phyloP scores from a whole-genome alignment of 92 coral and sea anemone genomes.

The Parazoanthus darwini region DNA sequence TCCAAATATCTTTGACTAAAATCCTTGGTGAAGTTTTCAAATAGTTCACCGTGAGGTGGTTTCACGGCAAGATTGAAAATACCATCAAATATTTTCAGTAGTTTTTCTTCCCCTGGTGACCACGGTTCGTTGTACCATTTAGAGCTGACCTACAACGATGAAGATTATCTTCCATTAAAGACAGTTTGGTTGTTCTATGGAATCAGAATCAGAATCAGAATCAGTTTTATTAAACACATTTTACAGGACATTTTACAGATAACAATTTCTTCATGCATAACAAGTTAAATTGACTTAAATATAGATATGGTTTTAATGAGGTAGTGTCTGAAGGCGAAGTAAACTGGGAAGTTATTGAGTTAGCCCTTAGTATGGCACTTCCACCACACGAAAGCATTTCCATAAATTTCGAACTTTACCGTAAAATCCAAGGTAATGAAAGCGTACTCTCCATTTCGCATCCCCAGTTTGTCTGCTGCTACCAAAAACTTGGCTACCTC shows the following conservation, averaged over 20 bases:
- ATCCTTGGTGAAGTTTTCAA: conserved; percentile 26
- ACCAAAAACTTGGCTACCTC: conserved; percentile 77
- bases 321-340: no score
- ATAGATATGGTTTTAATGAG: no score
- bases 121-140: conserved; percentile 38
- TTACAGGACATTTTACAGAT: no score
- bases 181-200: no score
- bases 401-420: not conserved
- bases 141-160: conserved; percentile 17
- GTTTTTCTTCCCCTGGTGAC: conserved; percentile 37
- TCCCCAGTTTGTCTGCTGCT: conserved; percentile 76
- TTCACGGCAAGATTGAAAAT: conserved; percentile 41
- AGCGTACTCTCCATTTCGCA: conserved; percentile 87
- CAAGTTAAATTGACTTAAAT: no score
- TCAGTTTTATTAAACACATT: no score
- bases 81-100: conserved; percentile 33
- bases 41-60: conserved; percentile 20
- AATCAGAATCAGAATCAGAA: no score
- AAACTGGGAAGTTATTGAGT: no score
- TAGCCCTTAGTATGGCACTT: no score
- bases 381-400: no score
- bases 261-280: no score
- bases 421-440: conserved; percentile 81
- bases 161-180: no score
- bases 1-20: conserved; percentile 3